Conservation (phyloP, 2,888 invertebrate species). For the Dromius quadrimaculatus region DNA sequence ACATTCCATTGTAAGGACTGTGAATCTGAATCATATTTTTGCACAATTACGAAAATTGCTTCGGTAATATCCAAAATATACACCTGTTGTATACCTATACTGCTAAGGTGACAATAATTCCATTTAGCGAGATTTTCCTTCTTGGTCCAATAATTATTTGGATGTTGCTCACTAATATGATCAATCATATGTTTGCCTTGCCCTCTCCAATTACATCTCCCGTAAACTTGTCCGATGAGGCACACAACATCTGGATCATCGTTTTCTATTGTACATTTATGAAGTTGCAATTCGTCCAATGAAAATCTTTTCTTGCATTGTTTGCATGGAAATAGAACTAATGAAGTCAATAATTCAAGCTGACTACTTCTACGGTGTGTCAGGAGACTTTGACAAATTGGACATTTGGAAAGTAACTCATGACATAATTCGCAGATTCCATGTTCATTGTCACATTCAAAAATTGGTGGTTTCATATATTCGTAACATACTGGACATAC, state of each 20-base stretch:
- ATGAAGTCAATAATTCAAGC: constrained; percentile 35
- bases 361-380: constrained; percentile 40
- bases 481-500: constrained; percentile 65
- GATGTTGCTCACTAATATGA: constrained; percentile 32
- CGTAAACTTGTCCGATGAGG: constrained; percentile 45
- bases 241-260: constrained; percentile 17
- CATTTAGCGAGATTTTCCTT: constrained; percentile 37
- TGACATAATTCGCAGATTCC: constrained; percentile 63
- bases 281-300: constrained; percentile 32
- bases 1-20: constrained; percentile 41
- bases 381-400: constrained; percentile 26
- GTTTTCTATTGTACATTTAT: constrained; percentile 15
- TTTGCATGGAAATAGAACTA: constrained; percentile 44
- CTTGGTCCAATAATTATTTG: constrained; percentile 45
- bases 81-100: constrained; percentile 41
- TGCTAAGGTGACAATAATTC: constrained; percentile 32
- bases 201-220: constrained; percentile 41
- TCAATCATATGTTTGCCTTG: constrained; percentile 25
- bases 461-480: constrained; percentile 64
- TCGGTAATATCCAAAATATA: constrained; percentile 36
- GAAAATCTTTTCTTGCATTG: constrained; percentile 24
- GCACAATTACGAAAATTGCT: constrained; percentile 41
- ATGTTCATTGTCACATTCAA: constrained; percentile 64
- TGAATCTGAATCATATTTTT: constrained; percentile 42
- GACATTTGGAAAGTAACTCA: constrained; percentile 38